Conservation (phyloP, 2,888 invertebrate genomes). For the Amiota minor region DNA sequence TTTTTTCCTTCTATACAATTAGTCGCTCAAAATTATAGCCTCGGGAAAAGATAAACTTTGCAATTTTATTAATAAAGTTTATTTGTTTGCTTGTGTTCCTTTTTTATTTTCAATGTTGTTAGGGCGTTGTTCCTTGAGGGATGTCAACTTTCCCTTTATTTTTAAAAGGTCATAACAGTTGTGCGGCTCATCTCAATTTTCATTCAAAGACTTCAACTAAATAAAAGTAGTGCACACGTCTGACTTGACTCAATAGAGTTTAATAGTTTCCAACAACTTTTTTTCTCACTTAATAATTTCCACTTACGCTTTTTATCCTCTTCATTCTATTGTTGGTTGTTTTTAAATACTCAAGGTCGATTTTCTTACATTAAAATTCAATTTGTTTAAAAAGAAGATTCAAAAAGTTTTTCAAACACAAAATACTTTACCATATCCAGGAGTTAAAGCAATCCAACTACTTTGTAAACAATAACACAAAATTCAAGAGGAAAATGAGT, state of each 20-base stretch:
- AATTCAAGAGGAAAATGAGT: neutral
- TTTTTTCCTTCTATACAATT: neutral
- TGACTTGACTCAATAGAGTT: neutral
- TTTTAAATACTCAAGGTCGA: conserved; percentile 1
- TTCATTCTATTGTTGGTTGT: neutral
- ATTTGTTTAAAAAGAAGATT: neutral
- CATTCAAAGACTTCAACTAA: too few relatives aligned
- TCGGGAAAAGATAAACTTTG: conserved; percentile 20
- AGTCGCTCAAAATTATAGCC: conserved; percentile 15
- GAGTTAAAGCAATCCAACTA: neutral
- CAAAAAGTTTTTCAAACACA: neutral
- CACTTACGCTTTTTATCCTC: too few relatives aligned
- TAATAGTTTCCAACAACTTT: neutral
- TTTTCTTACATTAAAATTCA: neutral
- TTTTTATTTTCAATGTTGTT: conserved; percentile 1
- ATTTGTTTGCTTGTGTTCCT: neutral
- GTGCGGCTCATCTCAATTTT: too few relatives aligned
- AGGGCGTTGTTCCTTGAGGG: neutral
- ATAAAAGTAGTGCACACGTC: too few relatives aligned
- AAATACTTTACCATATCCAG: neutral
- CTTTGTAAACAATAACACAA: conserved; percentile 2
- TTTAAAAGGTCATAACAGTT: conserved; percentile 1
- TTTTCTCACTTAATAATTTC: neutral
- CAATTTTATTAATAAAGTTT: conserved; percentile 1
- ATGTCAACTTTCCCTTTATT: neutral